Conservation (phyloP, 2,797 vertebrate genomes). For the Pseudocheirus occidentalis region DNA sequence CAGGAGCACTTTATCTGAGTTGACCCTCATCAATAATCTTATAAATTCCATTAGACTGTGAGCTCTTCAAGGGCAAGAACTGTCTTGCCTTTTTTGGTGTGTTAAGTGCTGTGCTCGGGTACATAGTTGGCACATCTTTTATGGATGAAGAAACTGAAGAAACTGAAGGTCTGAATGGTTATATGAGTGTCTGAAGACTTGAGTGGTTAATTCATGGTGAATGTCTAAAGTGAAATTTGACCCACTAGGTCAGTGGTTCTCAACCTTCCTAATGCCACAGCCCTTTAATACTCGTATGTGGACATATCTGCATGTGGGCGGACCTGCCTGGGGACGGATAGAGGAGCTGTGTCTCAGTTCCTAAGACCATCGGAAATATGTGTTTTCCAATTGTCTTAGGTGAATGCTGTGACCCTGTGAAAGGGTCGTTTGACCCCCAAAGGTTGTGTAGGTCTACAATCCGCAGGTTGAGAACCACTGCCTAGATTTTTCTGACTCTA, state of each 20-base stretch:
- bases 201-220: background rate
- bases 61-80: background rate
- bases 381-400: too few species aligned
- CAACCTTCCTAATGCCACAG: too few species aligned
- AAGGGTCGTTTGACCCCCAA: too few species aligned
- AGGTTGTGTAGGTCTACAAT: too few species aligned
- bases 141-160: background rate
- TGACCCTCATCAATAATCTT: background rate
- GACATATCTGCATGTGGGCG: too few species aligned
- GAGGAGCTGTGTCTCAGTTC: too few species aligned
- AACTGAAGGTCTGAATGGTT: background rate
- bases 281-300: too few species aligned
- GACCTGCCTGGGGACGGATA: too few species aligned
- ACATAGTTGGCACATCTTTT: background rate
- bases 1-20: background rate
- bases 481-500: background rate
- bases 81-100: background rate
- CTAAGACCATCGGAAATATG: too few species aligned
- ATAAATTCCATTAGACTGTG: background rate
- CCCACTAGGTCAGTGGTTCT: background rate
- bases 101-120: background rate
- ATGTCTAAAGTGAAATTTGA: background rate
- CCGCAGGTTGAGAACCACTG: too few species aligned
- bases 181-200: background rate
- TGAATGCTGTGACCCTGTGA: too few species aligned